phyloP scores from a whole-genome alignment of 2,797 vertebrate species.

The Acipenser ruthenus region DNA sequence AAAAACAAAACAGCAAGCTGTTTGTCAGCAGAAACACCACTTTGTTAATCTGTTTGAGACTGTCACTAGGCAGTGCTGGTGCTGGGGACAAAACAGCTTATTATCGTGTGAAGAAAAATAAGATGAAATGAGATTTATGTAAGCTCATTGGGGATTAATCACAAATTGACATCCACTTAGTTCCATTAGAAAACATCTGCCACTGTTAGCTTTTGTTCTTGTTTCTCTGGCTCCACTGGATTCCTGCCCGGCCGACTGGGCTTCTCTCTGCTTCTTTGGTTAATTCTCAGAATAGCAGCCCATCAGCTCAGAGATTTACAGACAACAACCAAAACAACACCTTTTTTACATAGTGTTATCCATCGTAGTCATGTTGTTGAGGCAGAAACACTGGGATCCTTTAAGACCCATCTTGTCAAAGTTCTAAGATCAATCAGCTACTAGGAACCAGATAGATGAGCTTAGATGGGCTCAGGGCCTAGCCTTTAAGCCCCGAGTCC shows the following conservation, averaged over 20 bases:
- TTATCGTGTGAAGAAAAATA: constrained; percentile 42
- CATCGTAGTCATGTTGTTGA: too few species aligned
- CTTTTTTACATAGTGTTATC: too few species aligned
- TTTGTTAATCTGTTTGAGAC: constrained; percentile 12
- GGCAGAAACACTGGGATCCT: too few species aligned
- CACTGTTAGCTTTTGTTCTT: constrained; percentile 18
- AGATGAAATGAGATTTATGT: constrained; percentile 53
- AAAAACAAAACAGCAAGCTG: constrained; percentile 21
- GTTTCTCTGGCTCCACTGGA: neutral
- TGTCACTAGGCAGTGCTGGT: too few species aligned
- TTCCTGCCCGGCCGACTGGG: neutral
- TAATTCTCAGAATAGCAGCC: too few species aligned
- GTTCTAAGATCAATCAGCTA: too few species aligned
- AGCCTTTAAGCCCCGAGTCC: too few species aligned
- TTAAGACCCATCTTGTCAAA: too few species aligned
- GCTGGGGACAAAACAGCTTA: constrained; percentile 25
- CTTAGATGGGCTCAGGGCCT: too few species aligned
- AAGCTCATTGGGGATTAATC: constrained; percentile 62
- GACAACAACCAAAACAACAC: too few species aligned
- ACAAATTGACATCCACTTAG: constrained; percentile 42
- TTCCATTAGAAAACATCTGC: constrained; percentile 44
- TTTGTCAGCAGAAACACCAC: constrained; percentile 27
- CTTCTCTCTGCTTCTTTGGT: neutral
- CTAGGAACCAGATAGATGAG: too few species aligned
- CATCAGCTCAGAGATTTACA: too few species aligned